Conservation (phyloP, 2,888 invertebrate species). For the Drosophila recens region DNA sequence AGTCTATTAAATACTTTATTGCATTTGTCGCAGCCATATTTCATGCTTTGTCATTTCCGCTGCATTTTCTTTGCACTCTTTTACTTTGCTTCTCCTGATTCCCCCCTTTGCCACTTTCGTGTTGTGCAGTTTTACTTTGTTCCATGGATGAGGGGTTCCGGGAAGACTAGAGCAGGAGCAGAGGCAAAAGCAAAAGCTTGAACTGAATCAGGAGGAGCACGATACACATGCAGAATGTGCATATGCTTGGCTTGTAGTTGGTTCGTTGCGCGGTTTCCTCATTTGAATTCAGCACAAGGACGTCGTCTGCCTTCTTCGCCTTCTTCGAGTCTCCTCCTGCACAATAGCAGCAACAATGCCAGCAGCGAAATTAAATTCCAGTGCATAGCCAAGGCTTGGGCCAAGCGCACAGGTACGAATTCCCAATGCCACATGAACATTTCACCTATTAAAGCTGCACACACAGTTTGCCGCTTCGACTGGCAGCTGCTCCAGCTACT, state of each 20-base stretch:
- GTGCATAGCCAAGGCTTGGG: constrained; percentile 72
- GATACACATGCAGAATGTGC: constrained; percentile 53
- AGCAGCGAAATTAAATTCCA: constrained; percentile 81
- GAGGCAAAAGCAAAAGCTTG: not conserved
- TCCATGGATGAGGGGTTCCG: constrained; percentile 9
- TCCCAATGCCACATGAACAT: constrained; percentile 66
- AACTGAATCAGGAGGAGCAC: not conserved
- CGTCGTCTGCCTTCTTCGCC: constrained; percentile 36
- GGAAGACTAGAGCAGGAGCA: too few relatives aligned
- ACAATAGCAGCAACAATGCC: constrained; percentile 72
- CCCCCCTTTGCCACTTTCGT: constrained; percentile 5
- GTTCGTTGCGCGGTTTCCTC: constrained; percentile 71
- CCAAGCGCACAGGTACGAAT: constrained; percentile 49
- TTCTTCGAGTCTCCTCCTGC: constrained; percentile 10
- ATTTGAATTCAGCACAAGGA: constrained; percentile 80
- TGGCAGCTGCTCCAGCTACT: constrained; percentile 31
- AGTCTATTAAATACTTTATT: too few relatives aligned
- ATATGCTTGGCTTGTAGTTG: constrained; percentile 64
- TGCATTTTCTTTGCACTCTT: too few relatives aligned
- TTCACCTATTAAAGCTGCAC: constrained; percentile 73
- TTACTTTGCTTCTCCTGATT: constrained; percentile 7
- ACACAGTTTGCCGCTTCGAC: constrained; percentile 41
- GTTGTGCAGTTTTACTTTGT: constrained; percentile 46
- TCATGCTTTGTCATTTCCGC: too few relatives aligned
- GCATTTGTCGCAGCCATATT: too few relatives aligned